A percentile compares a stretch with the other conserved stretches of the same genome.
Conservation (phyloP, 2,888 invertebrate species). For the Xylophagus ater region DNA sequence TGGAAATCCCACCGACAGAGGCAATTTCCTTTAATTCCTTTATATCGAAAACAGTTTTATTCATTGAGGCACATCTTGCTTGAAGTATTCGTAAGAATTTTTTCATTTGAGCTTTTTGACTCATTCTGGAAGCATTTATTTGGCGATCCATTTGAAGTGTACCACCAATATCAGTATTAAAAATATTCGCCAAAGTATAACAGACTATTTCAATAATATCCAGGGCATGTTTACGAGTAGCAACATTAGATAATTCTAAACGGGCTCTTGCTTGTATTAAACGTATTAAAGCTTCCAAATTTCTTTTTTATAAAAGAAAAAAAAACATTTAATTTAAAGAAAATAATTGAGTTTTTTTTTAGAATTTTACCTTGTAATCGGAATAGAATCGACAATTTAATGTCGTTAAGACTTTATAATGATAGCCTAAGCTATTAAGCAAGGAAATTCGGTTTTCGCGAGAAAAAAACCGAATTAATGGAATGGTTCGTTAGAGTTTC, state of each 20-base stretch:
- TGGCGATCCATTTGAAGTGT: conserved; percentile 45
- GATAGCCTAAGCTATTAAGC: too few relatives aligned
- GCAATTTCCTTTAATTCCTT: too few relatives aligned
- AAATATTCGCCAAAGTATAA: conserved; percentile 65
- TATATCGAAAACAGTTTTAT: too few relatives aligned
- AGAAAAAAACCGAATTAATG: too few relatives aligned
- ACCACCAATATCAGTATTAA: conserved; percentile 55
- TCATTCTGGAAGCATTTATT: conserved; percentile 61
- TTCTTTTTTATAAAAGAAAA: too few relatives aligned
- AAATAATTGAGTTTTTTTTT: conserved; percentile 16
- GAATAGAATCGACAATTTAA: conserved; percentile 55
- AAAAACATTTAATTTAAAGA: neutral
- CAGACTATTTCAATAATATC: conserved; percentile 80
- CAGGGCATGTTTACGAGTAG: conserved; percentile 65
- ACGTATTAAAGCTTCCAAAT: conserved; percentile 78
- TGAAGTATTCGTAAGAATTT: conserved; percentile 60
- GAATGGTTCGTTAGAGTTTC: too few relatives aligned
- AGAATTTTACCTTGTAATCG: conserved; percentile 61
- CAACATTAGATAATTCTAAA: conserved; percentile 70
- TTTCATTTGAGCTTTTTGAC: conserved; percentile 57
- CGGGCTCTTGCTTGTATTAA: conserved; percentile 82
- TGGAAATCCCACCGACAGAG: too few relatives aligned
- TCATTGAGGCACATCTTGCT: too few relatives aligned
- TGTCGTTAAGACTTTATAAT: too few relatives aligned
- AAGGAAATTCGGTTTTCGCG: too few relatives aligned